phyloP scores from a whole-genome alignment of 2,888 invertebrate species.

The Crioceris asparagi region DNA sequence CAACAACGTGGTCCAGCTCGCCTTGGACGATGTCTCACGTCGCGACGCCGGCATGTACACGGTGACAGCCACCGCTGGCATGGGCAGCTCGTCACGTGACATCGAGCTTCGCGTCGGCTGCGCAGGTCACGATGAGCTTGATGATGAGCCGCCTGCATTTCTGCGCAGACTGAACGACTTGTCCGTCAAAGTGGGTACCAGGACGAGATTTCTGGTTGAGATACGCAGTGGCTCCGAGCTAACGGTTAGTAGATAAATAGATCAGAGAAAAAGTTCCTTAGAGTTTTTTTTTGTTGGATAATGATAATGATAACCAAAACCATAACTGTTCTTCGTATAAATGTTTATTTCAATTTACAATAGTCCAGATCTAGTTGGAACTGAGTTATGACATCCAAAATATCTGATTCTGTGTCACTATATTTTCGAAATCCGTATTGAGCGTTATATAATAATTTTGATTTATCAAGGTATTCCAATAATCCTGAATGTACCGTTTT shows the following conservation, averaged over 20 bases:
- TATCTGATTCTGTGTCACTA: too few species aligned
- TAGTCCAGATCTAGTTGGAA: too few species aligned
- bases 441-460: too few species aligned
- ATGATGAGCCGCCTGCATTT: constrained; percentile 72
- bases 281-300: too few species aligned
- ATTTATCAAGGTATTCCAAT: too few species aligned
- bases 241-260: constrained; percentile 26
- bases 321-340: too few species aligned
- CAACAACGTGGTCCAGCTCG: constrained; percentile 58
- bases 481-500: too few species aligned
- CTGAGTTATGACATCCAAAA: too few species aligned
- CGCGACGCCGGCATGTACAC: constrained; percentile 69
- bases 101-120: constrained; percentile 49
- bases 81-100: constrained; percentile 41
- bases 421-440: too few species aligned
- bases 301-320: too few species aligned
- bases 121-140: constrained; percentile 48
- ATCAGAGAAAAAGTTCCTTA: too few species aligned
- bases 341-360: too few species aligned
- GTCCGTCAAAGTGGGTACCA: constrained; percentile 80
- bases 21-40: constrained; percentile 61
- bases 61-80: constrained; percentile 51
- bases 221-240: constrained; percentile 53
- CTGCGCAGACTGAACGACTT: constrained; percentile 75
- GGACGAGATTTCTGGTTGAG: constrained; percentile 76